Base-by-base conservation (phyloP, 2,888 invertebrate species). In the Diarsia mendica region DNA sequence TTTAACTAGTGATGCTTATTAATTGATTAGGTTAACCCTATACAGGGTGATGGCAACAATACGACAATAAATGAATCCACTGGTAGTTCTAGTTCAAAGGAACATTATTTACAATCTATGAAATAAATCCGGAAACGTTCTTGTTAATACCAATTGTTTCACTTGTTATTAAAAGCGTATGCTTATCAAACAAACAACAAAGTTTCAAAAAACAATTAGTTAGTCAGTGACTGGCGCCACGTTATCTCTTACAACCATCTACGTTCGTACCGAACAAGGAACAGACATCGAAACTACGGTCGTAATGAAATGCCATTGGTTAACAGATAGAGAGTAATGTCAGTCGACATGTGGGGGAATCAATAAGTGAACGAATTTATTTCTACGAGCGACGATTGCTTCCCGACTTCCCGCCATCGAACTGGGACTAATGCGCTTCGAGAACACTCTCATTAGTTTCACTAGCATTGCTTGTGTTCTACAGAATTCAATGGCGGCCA, bases 341-440 rank as follows among this genome's bases (percentile, higher is more conserved):
- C 53, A 44, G 61, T 68, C 65, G 60, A 61, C 68, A 55, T 77
- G 68, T 51, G 61, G 49, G 49, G 18, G 44, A 77, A 55, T 51
- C 66, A 69, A 77, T 79, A 77, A 76, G 49, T 69, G 49, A 61
- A 61, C 18, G 33, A 64, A 76, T 65, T 75, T 44, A 66, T 76
- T 49, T 76, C 46, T 61, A n/a, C 39, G 11, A 72, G n/a, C 46
- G 58, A 46, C 75, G 75, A 63, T 60, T 46, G 73, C 23, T 58
- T 15, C 23, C 51, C 8, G 15, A 64, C 23, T 58, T 15, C 23
- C 51, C 8, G 15, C 23, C 48, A 28, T 23, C 33, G 28, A 53
- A 48, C 18, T 44, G 49, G 46, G 55, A 67, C 63, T 18, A 55
- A 80, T 78, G 49, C 18, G 48, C 23, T 6, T 33, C 23, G 39